Conservation (phyloP, 2,113 vertebrate species). For the Hystrix cristata region DNA sequence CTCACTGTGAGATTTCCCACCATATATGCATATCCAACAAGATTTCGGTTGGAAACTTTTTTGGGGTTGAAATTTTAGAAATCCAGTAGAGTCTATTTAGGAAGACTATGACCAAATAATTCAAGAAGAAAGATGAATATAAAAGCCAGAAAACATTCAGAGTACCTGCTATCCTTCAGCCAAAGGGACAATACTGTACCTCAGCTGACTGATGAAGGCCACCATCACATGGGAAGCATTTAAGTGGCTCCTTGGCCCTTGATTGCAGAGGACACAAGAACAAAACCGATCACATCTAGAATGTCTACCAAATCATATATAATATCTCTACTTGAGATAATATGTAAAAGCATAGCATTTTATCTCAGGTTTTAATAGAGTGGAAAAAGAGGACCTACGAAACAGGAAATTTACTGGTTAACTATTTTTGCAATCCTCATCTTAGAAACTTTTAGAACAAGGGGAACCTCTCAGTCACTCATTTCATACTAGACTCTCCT, state of each 20-base stretch:
- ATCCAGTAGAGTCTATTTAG: not conserved
- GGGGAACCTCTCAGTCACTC: not conserved
- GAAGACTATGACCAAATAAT: not conserved
- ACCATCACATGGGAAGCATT: accelerated
- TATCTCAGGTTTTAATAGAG: not conserved
- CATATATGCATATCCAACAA: not conserved
- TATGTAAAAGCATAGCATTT: not conserved
- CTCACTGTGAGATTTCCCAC: not conserved
- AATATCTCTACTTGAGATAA: not conserved
- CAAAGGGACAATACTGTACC: not conserved
- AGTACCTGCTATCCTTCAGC: not conserved
- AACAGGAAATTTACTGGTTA: not conserved
- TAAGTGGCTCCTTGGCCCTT: not conserved
- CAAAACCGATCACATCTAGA: not conserved
- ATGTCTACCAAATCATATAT: not conserved
- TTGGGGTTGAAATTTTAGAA: not conserved
- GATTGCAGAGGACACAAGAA: not conserved
- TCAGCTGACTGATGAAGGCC: not conserved
- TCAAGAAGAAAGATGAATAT: not conserved
- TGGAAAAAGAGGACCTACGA: not conserved
- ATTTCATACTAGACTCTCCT: not conserved
- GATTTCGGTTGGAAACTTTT: not conserved
- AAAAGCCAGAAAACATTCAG: not conserved
- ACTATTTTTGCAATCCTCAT: not conserved
- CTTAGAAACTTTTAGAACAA: not conserved